Evolutionary conservation across 1,140 invertebrate genomes (phyloP).

Genomic region (Phymastichus coffea): DNA sequence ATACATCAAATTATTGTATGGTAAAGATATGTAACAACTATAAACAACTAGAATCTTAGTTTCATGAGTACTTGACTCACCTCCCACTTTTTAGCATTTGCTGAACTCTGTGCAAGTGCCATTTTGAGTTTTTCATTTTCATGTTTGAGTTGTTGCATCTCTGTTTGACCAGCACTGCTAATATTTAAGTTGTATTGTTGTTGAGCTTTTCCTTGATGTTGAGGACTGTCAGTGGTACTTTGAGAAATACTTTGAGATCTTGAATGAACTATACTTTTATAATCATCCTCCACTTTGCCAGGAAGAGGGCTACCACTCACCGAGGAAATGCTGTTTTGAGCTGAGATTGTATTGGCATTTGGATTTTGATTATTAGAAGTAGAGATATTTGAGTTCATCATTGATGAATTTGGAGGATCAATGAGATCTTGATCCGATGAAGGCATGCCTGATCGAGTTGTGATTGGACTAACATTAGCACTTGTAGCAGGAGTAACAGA

Average conservation of each 20-base stretch:
- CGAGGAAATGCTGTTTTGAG: constrained; percentile 54
- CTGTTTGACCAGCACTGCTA: constrained; percentile 42
- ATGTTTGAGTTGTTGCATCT: constrained; percentile 91
- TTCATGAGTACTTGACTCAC: too few species aligned
- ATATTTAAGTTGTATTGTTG: constrained; percentile 30
- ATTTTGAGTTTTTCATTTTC: constrained; percentile 96
- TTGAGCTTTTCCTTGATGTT: constrained; percentile 51
- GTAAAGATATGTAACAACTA: not conserved
- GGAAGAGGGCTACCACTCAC: constrained; percentile 56
- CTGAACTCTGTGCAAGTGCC: constrained; percentile 92
- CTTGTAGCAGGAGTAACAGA: constrained; percentile 79
- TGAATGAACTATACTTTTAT: constrained; percentile 53
- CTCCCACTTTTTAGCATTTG: constrained; percentile 98
- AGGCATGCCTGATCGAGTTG: constrained; percentile 62
- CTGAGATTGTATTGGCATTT: constrained; percentile 52
- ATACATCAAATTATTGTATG: too few species aligned
- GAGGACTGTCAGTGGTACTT: constrained; percentile 53
- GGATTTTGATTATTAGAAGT: constrained; percentile 53
- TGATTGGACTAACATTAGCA: constrained; percentile 82
- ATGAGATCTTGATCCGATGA: constrained; percentile 55
- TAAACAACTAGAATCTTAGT: not conserved
- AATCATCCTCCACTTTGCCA: constrained; percentile 47
- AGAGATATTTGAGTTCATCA: constrained; percentile 54
- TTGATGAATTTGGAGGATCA: constrained; percentile 57
- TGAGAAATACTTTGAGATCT: constrained; percentile 54